Evolutionary conservation across 2,113 vertebrate genomes (phyloP).

Genomic region (Elgaria multicarinata): DNA sequence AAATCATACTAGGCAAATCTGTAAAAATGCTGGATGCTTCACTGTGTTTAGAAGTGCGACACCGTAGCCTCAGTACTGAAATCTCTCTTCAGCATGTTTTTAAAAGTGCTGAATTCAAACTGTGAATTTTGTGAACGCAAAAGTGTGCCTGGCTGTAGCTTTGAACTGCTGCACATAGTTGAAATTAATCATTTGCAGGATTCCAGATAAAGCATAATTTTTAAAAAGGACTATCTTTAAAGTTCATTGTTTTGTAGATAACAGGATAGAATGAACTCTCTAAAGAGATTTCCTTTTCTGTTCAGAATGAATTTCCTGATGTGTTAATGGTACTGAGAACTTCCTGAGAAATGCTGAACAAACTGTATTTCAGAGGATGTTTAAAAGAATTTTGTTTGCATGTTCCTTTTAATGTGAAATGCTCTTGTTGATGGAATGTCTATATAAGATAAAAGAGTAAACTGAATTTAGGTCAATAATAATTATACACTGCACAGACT

Average conservation of each 20-base stretch:
- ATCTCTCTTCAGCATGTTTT: background rate
- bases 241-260: background rate
- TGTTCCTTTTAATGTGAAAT: slow-evolving; percentile 8
- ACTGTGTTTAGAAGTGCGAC: background rate
- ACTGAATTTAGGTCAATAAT: slow-evolving; percentile 24
- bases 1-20: background rate
- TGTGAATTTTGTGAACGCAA: background rate
- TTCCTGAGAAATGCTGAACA: background rate
- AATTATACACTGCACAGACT: fast-evolving
- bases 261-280: background rate
- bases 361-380: background rate
- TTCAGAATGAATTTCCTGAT: background rate
- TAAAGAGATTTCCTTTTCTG: background rate
- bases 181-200: background rate
- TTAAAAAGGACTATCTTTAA: background rate
- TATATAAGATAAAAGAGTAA: background rate
- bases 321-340: background rate
- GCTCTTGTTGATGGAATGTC: background rate
- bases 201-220: background rate
- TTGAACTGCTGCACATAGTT: background rate
- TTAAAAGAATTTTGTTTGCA: slow-evolving; percentile 19
- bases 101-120: background rate
- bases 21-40: background rate
- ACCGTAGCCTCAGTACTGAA: background rate
- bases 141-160: background rate